A percentile compares a stretch with the other conserved stretches of the same genome.
phyloP scores from a whole-genome alignment of 2,888 invertebrate genomes.

The Orthosia incerta region DNA sequence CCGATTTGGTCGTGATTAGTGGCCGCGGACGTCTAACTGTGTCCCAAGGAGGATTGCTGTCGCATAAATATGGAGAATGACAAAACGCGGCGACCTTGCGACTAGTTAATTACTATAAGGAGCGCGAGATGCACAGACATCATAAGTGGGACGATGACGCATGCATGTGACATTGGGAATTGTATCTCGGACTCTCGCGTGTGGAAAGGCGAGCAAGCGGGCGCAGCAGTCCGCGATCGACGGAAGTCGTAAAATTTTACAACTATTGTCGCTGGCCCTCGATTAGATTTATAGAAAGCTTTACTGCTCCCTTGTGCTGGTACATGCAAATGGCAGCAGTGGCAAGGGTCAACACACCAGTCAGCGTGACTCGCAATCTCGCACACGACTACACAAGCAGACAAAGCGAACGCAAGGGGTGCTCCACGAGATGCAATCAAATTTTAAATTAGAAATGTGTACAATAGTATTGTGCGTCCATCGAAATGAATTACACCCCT shows the following conservation, averaged over 20 bases:
- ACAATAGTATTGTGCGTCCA: slow-evolving; percentile 74
- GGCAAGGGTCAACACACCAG: slow-evolving; percentile 70
- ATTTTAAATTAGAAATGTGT: slow-evolving; percentile 79
- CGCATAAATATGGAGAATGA: slow-evolving; percentile 59
- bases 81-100: slow-evolving; percentile 76
- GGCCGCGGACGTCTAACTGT: slow-evolving; percentile 52
- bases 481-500: slow-evolving; percentile 74
- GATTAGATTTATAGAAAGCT: slow-evolving; percentile 79
- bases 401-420: slow-evolving; percentile 63
- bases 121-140: slow-evolving; percentile 50
- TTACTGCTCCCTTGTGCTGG: slow-evolving; percentile 72
- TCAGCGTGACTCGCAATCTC: slow-evolving; percentile 61
- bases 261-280: slow-evolving; percentile 72
- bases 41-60: slow-evolving; percentile 61
- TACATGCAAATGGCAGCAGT: slow-evolving; percentile 68
- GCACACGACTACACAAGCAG: slow-evolving; percentile 47
- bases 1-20: slow-evolving; percentile 63
- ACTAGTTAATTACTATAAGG: slow-evolving; percentile 78
- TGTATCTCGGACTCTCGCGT: slow-evolving; percentile 44
- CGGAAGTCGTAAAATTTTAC: slow-evolving; percentile 83
- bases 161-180: slow-evolving; percentile 50
- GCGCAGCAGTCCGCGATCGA: slow-evolving; percentile 60
- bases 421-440: slow-evolving; percentile 73
- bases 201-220: slow-evolving; percentile 62
- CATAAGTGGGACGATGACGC: slow-evolving; percentile 37